A percentile compares a stretch with the other conserved stretches of the same genome.
Evolutionary conservation across 1,140 invertebrate genomes (phyloP).

Genomic region (Zophobas atratus): DNA sequence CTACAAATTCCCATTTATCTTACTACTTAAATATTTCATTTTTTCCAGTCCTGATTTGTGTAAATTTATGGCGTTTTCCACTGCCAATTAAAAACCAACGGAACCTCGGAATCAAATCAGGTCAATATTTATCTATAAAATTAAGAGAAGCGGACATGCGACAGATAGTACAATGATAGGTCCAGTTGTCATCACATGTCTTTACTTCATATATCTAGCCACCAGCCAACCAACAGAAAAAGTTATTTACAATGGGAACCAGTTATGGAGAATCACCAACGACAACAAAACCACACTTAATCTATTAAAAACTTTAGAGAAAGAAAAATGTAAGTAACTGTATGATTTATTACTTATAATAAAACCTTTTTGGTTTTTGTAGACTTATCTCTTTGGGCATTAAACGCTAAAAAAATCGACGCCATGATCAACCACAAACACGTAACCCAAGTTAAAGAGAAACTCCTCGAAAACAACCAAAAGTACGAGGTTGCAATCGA

Average conservation of each 20-base stretch:
- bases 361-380: conserved; percentile 27
- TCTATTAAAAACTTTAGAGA: conserved; percentile 67
- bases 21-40: too few relatives aligned
- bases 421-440: conserved; percentile 75
- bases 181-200: conserved; percentile 15
- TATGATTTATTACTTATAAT: neutral
- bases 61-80: neutral
- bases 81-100: conserved; percentile 22
- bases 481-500: conserved; percentile 79
- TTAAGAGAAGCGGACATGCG: conserved; percentile 16
- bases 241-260: conserved; percentile 70
- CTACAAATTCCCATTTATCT: neutral
- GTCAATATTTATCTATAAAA: conserved; percentile 34
- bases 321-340: conserved; percentile 66
- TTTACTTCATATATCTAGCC: conserved; percentile 2
- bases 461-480: conserved; percentile 73
- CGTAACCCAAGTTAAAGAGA: conserved; percentile 70
- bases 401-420: conserved; percentile 77
- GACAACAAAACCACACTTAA: conserved; percentile 65
- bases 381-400: conserved; percentile 81
- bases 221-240: conserved; percentile 45
- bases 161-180: conserved; percentile 20
- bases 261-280: conserved; percentile 69
- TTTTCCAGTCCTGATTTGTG: too few relatives aligned
- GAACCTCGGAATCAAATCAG: too few relatives aligned